Percentiles rank a stretch among this genome's conserved stretches.
phyloP scores from a whole-genome alignment of 2,113 vertebrate genomes.

The Thamnophis sirtalis region DNA sequence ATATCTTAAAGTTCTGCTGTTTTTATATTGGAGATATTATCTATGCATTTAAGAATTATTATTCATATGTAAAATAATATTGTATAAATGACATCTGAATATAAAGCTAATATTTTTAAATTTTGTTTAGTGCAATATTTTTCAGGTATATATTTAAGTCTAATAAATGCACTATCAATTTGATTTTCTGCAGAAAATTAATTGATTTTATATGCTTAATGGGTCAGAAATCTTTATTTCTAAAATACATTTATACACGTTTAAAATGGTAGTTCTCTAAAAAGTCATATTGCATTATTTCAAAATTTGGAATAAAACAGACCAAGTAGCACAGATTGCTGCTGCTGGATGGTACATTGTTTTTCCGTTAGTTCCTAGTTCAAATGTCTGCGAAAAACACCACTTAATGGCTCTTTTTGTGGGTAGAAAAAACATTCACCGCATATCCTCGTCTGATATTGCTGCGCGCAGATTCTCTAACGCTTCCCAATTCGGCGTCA shows the following conservation, averaged over 20 bases:
- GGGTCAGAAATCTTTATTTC: not conserved
- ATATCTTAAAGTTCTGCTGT: not conserved
- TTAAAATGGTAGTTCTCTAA: not conserved
- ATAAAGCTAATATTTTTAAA: conserved; percentile 9
- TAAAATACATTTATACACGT: not conserved
- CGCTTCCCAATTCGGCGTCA: not conserved
- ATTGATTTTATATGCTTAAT: not conserved
- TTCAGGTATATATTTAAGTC: conserved; percentile 8
- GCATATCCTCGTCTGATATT: not conserved
- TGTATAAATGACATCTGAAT: not conserved
- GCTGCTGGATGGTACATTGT: too few relatives aligned
- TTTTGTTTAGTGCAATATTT: conserved; percentile 11
- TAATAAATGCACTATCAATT: not conserved
- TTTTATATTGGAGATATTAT: not conserved
- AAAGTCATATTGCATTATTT: not conserved
- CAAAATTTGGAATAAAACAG: not conserved
- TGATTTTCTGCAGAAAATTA: not conserved
- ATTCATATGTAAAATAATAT: not conserved
- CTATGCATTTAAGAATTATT: not conserved
- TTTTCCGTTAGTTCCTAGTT: not conserved
- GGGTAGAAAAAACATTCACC: not conserved
- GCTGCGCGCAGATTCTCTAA: not conserved
- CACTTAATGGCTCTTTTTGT: not conserved
- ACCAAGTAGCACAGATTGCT: not conserved
- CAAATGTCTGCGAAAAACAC: not conserved